phyloP scores from a whole-genome alignment of 2,113 vertebrate species.

The Gymnobelideus leadbeateri region DNA sequence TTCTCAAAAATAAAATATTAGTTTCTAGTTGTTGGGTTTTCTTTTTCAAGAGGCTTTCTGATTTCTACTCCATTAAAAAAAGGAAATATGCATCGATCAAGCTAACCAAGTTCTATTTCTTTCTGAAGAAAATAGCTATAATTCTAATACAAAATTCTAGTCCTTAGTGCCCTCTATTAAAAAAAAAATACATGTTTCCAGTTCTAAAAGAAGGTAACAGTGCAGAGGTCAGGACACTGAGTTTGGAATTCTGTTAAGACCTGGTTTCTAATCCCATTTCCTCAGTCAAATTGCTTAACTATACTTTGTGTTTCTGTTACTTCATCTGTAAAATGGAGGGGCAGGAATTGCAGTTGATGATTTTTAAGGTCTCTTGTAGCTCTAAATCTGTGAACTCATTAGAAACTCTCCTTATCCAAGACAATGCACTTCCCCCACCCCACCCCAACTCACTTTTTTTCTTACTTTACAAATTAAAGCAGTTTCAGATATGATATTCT shows the following conservation, averaged over 20 bases:
- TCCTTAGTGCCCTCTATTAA: slow-evolving; percentile 25
- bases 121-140: slow-evolving; percentile 7
- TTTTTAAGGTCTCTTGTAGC: background rate
- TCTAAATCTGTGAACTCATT: background rate
- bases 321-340: background rate
- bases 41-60: slow-evolving; percentile 31
- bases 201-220: background rate
- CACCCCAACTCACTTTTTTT: background rate
- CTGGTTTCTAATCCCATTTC: background rate
- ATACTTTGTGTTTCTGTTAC: background rate
- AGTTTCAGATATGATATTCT: slow-evolving; percentile 3
- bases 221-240: background rate
- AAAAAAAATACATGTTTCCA: slow-evolving; percentile 46
- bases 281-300: background rate
- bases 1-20: slow-evolving; percentile 30
- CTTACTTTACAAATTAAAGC: slow-evolving; percentile 35
- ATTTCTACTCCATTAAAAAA: slow-evolving; percentile 62
- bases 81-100: slow-evolving; percentile 35
- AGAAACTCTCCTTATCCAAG: slow-evolving; percentile 27
- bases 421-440: background rate
- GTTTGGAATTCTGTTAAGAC: background rate
- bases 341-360: background rate
- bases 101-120: slow-evolving; percentile 16
- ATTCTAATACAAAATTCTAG: slow-evolving; percentile 45
- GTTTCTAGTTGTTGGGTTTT: slow-evolving; percentile 17